Base-by-base conservation (phyloP, 2,888 invertebrate genomes). In the Campoplex nolae region DNA sequence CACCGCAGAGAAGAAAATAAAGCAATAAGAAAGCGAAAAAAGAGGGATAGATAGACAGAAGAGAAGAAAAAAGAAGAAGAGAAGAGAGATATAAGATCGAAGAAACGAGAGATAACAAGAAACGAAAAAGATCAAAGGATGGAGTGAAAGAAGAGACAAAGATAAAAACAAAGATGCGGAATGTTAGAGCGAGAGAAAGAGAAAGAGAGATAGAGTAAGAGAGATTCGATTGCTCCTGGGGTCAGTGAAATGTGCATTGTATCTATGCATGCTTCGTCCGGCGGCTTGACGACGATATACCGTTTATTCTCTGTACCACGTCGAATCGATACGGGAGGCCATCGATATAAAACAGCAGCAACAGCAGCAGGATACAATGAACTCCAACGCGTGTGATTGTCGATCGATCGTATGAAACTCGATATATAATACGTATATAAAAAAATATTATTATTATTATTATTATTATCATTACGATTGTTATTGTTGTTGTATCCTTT, bases 171-270 rank as follows among this genome's bases (percentile, higher is more conserved):
- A 6, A 70, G 79, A 71, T 58, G 28, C 13, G 28, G 28, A 28
- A 23, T 23, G 28, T 32, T 28, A 45, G 58, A 70, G 32, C 28
- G 32, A 58, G 56, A 45, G 42, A 32, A 18, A 45, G 18, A 58
- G 58, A 28, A 3, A 58, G 28, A 23, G 42, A 45, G 18, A 58
- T 28, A 28, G 9, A 58, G 28, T 11, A 23, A 70, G 62, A 70
- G 28, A 32, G 35, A 9, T 16, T 23, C 42, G 54, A 70, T 75
- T 45, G 54, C 65, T 81, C 77, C 56, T 48, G 80, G 70, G 84
- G 81, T 82, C 82, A 82, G 77, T 58, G 65, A 82, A 71, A 80
- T 76, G 75, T 56, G 70, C 73, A 82, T 82, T 82, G 82, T 70
- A 48, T 83, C 70, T 83, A 83, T 82, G 77, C 81, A 76, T n/a